Percentiles rank a stretch among this genome's conserved stretches.
Conservation (phyloP, 1,140 invertebrate genomes). For the Chymomyza costata region DNA sequence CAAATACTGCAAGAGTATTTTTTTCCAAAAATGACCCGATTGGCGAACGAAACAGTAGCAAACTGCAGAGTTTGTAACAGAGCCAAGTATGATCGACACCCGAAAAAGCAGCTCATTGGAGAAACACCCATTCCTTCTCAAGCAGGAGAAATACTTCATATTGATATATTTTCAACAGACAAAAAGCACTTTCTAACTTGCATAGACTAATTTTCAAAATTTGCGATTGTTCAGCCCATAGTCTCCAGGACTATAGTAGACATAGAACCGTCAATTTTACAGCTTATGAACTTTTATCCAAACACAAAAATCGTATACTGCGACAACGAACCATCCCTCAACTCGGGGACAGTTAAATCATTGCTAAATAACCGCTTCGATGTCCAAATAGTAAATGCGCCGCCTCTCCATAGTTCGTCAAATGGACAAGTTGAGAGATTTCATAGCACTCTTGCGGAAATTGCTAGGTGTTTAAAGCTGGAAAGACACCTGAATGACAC, state of each 20-base stretch:
- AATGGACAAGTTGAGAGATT: slow-evolving; percentile 5
- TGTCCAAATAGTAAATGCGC: too few species aligned
- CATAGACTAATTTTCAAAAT: neutral
- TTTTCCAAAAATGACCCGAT: neutral
- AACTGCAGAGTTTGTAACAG: neutral
- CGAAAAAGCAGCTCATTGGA: too few species aligned
- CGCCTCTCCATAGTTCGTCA: slow-evolving; percentile 2
- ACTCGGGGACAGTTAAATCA: neutral
- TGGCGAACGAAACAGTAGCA: neutral
- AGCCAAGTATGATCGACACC: neutral
- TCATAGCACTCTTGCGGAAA: too few species aligned
- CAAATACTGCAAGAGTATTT: too few species aligned
- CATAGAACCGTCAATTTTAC: neutral
- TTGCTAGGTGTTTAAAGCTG: too few species aligned
- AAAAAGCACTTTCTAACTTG: slow-evolving; percentile 1
- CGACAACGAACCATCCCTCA: neutral
- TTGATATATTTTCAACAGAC: neutral
- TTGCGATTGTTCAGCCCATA: neutral
- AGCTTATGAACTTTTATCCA: neutral
- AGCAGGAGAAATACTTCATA: slow-evolving; percentile 2
- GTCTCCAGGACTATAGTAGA: too few species aligned
- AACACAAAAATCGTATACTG: too few species aligned
- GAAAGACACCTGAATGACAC: too few species aligned
- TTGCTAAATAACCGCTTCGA: neutral
- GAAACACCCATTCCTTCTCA: too few species aligned